Evolutionary conservation across 2,113 vertebrate genomes (phyloP), one percentile per base, ranked within the genome.

Genomic region (Archilochus colubris): DNA sequence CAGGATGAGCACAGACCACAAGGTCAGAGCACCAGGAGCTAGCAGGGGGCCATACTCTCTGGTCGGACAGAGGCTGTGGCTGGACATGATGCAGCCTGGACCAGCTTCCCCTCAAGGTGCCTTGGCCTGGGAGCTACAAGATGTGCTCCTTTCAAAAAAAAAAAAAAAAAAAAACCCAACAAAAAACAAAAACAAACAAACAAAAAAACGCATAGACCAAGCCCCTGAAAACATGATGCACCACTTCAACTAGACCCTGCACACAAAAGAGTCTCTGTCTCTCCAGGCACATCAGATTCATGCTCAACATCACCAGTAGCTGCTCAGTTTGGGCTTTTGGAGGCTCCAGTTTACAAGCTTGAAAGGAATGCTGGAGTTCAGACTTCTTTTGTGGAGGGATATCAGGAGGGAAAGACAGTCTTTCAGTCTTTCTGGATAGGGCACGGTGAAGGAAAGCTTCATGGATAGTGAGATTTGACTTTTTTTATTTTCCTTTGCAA

Each of bases 41-140:
- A 10, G 6, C 40, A 38, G 57, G 38, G 27, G 61, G 40, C 50
- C 74, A n/a, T 55, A 24, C 17, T 46, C 30, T 43, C 61, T 1
- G 1, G 15, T 68, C 0, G 4, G 50, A n/a, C 59, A 57, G 58
- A 33, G 12, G 22, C 53, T 36, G 5, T 0, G 5, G 36, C 43
- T 87, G 78, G 30, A 23, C 27, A 8, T 3, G 53, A 21, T 1
- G 2, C 36, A 74, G 55, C 27, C 27, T 51, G 50, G 53, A n/a
- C 43, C 51, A 66, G 24, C 63, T 43, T 80, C 7, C 20, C 18
- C 40, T 21, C 66, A 46, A 66, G 48, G 2, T 44, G n/a, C 20
- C 51, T 43, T 2, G 4, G 50, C 30, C 25, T 1, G 2, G 6
- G 24, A 30, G 14, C 50, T 51, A 61, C 36, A 19, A 54, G 53